Conservation (phyloP, 2,888 invertebrate species). For the Nephrocerus scutellatus region DNA sequence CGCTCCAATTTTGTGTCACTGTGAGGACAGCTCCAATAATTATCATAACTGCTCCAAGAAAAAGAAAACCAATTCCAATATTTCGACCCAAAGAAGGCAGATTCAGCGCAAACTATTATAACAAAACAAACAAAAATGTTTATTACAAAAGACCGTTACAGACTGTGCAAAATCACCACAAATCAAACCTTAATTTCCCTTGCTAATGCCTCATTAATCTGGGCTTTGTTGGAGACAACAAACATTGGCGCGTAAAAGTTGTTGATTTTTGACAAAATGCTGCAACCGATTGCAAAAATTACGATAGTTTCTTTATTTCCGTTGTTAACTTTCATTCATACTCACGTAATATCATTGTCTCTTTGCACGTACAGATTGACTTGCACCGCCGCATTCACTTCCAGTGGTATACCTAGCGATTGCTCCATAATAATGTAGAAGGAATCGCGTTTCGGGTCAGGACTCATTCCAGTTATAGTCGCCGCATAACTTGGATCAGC, state of each 20-base stretch:
- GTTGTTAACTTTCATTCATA: too few relatives aligned
- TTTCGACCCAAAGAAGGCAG: constrained; percentile 34
- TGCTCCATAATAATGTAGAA: constrained; percentile 66
- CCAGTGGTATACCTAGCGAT: constrained; percentile 67
- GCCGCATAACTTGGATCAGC: constrained; percentile 60
- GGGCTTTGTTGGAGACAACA: constrained; percentile 29
- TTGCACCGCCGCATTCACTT: constrained; percentile 67
- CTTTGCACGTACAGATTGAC: constrained; percentile 58
- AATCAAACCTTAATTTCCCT: constrained; percentile 28
- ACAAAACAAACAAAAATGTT: too few relatives aligned
- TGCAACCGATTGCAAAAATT: too few relatives aligned
- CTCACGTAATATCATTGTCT: constrained; percentile 53
- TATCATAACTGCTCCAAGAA: constrained; percentile 30
- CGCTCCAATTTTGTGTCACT: constrained; percentile 31
- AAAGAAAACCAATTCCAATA: constrained; percentile 32
- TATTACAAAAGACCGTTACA: background rate
- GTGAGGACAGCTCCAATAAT: constrained; percentile 28
- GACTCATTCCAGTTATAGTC: constrained; percentile 59
- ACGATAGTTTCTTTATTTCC: too few relatives aligned
- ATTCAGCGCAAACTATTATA: constrained; percentile 29
- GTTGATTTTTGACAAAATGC: constrained; percentile 29
- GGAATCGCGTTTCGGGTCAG: constrained; percentile 57
- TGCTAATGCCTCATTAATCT: constrained; percentile 28
- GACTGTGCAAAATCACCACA: background rate
- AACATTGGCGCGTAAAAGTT: constrained; percentile 39